Evolutionary conservation across 2,113 vertebrate genomes (phyloP), one percentile per base, ranked within the genome.

Genomic region (Urocolius indicus): DNA sequence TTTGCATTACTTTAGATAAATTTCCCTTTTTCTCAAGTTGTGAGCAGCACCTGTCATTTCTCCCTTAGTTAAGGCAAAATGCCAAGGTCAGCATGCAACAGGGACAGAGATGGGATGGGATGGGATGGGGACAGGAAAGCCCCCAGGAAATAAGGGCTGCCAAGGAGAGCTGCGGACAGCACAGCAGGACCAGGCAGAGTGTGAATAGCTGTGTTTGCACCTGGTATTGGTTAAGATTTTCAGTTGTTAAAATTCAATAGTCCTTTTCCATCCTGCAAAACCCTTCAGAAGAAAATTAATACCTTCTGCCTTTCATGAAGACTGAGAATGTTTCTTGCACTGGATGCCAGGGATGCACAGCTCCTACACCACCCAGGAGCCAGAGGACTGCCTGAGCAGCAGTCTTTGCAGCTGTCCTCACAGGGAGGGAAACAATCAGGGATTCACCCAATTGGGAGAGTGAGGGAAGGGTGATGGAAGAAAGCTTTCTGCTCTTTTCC

Each of bases 231-330:
- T 13, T 14, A 67, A 23, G 11, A 52, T 77, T 59, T 51, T 62
- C 83, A 71, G 67, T 71, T 67, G 52, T 46, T 62, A 6, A 62
- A 82, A 68, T 51, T 22, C 79, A 49, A 16, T 1, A 59, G n/a
- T 17, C 24, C n/a, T 85, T 85, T 58, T 29, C 22, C 34, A 32
- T 49, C 57, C 34, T 32, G 43, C 71, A 88, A 45, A 85, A 13
- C 49, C 21, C 51, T 59, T 51, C 36, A 48, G 30, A 73, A 65
- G 6, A 5, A 52, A 65, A 67, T 19, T 21, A 66, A 68, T 13
- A 9, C 38, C 26, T 68, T 22, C 36, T 1, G 0, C 22, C 21
- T 67, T 6, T 1, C 0, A 0, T 4, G 29, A 51, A 57, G 41
- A 34, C 58, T 43, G 12, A 1, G 0, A 54, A 71, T 7, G 24